Percentiles rank a stretch among this genome's conserved stretches.
These are phyloP conservation scores for Drosophila rubida DNA, from an alignment of 2,888 invertebrate species.

Conservation along the genomic window DNA sequence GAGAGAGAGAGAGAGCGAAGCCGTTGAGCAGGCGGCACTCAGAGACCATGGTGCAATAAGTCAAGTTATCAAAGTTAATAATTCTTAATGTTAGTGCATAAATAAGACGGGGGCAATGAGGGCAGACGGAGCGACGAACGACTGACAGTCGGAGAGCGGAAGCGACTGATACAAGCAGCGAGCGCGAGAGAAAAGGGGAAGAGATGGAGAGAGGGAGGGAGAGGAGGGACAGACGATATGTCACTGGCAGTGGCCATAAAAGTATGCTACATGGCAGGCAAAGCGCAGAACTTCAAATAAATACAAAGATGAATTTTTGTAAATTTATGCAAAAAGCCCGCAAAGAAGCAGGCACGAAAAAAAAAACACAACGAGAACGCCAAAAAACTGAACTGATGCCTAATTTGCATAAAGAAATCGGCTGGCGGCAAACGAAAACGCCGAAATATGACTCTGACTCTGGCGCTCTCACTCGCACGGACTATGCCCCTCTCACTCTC, in stretches of 20 bases:
- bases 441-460: slow-evolving; percentile 7
- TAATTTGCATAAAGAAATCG: slow-evolving; percentile 79
- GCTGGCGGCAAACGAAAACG: slow-evolving; percentile 52
- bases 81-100: slow-evolving; percentile 81
- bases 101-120: slow-evolving; percentile 64
- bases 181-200: background rate
- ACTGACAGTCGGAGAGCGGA: slow-evolving; percentile 9
- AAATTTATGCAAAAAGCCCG: slow-evolving; percentile 72
- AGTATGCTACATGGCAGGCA: slow-evolving; percentile 51
- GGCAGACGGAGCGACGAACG: slow-evolving; percentile 19
- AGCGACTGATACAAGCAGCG: background rate
- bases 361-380: background rate
- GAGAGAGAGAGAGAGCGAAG: slow-evolving; percentile 11
- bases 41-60: slow-evolving; percentile 68
- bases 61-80: slow-evolving; percentile 79
- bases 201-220: background rate
- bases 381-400: slow-evolving; percentile 44
- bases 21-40: slow-evolving; percentile 12
- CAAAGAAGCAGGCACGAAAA: slow-evolving; percentile 32
- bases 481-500: background rate
- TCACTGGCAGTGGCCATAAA: slow-evolving; percentile 64
- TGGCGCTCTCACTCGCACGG: background rate
- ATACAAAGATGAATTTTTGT: slow-evolving; percentile 61
- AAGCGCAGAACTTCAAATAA: slow-evolving; percentile 58
- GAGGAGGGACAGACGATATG: slow-evolving; percentile 42